phyloP scores from a whole-genome alignment of 2,797 vertebrate genomes.

The Scolopax rusticola region DNA sequence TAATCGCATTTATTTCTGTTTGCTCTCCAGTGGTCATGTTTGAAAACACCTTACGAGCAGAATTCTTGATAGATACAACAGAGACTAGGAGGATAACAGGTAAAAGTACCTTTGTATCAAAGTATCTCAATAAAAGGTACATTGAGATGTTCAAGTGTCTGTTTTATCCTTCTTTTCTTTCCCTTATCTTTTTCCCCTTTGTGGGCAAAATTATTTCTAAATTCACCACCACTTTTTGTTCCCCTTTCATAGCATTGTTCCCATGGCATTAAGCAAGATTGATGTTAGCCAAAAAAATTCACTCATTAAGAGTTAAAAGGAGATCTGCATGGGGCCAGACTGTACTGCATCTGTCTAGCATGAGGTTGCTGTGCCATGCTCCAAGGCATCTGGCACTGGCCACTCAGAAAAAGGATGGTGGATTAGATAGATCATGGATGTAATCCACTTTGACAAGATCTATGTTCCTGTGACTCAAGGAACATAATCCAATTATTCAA shows the following conservation, averaged over 20 bases:
- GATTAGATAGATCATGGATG: constrained; percentile 45
- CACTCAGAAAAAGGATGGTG: not conserved
- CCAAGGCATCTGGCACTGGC: constrained; percentile 40
- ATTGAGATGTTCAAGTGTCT: not conserved
- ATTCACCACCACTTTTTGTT: not conserved
- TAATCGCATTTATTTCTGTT: not conserved
- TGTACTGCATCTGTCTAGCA: constrained; percentile 2
- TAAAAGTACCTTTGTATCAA: not conserved
- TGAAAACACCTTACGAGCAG: not conserved
- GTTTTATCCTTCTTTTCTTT: not conserved
- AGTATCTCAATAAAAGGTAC: not conserved
- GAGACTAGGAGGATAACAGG: not conserved
- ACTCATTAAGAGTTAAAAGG: constrained; percentile 13
- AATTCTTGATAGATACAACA: not conserved
- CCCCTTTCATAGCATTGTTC: not conserved
- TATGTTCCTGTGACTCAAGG: constrained; percentile 17
- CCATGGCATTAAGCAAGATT: not conserved
- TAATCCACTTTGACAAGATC: constrained; percentile 60
- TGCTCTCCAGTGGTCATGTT: not conserved
- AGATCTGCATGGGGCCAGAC: constrained; percentile 18
- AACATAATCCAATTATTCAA: constrained; percentile 55
- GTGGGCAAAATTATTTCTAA: not conserved
- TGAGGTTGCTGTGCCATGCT: not conserved
- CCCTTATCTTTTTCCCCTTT: not conserved
- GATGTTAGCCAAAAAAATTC: not conserved